Conservation (phyloP, 2,888 invertebrate genomes). For the Scaptomyza parva region DNA sequence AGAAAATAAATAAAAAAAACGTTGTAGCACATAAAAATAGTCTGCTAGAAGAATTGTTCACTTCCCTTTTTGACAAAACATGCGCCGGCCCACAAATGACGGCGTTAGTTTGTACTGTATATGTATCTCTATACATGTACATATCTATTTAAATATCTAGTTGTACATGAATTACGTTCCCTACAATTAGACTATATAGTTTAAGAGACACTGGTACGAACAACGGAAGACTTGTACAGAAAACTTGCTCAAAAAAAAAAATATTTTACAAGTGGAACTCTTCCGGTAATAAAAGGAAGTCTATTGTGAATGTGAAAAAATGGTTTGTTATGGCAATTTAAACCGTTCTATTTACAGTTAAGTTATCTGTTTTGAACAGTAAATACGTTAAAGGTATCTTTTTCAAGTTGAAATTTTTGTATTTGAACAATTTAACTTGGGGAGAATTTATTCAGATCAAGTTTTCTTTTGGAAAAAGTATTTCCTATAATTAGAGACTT, state of each 20-base stretch:
- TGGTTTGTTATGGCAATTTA: neutral
- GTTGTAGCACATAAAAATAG: constrained; percentile 58
- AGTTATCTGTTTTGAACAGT: too few species aligned
- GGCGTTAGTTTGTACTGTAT: constrained; percentile 36
- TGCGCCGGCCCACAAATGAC: constrained; percentile 46
- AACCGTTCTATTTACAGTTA: neutral
- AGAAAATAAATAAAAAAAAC: constrained; percentile 20
- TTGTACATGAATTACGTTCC: constrained; percentile 10
- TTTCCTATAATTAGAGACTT: too few species aligned
- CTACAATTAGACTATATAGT: constrained; percentile 16
- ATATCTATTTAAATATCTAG: constrained; percentile 2
- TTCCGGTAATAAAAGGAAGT: constrained; percentile 20
- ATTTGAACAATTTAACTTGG: neutral
- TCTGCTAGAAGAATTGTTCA: constrained; percentile 56
- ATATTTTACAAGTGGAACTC: constrained; percentile 3
- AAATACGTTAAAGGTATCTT: too few species aligned
- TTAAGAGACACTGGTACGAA: constrained; percentile 1
- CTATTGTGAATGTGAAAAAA: constrained; percentile 1
- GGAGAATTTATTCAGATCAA: too few species aligned
- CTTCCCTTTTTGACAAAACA: constrained; percentile 54
- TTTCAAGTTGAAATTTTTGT: neutral
- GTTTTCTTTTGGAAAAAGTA: too few species aligned
- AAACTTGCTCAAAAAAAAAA: neutral
- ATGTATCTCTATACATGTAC: constrained; percentile 6
- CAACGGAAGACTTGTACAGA: constrained; percentile 4